These are phyloP conservation scores for Bombyx huttoni DNA, from an alignment of 2,888 invertebrate species.

Conservation along the genomic window DNA sequence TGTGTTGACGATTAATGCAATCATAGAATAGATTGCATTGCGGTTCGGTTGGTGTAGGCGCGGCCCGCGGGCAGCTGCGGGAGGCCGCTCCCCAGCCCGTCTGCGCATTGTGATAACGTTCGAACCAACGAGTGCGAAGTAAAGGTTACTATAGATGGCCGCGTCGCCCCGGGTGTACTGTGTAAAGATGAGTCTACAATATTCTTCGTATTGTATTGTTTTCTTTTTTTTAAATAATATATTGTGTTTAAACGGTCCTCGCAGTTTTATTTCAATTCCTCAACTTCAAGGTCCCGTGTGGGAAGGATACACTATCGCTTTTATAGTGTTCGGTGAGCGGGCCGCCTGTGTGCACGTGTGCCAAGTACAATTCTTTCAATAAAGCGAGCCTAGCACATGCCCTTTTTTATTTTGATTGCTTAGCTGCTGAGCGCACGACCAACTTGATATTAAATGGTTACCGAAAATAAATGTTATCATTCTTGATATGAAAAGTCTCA, in stretches of 20 bases:
- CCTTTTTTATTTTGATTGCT: too few species aligned
- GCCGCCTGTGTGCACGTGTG: too few species aligned
- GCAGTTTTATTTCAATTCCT: constrained; percentile 11
- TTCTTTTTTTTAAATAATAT: constrained; percentile 65
- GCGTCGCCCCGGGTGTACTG: constrained; percentile 19
- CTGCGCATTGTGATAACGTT: neutral
- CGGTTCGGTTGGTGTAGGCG: too few species aligned
- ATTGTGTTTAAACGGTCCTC: constrained; percentile 62
- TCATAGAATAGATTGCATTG: neutral
- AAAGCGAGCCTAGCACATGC: too few species aligned
- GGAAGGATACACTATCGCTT: neutral
- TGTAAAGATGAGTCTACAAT: constrained; percentile 62
- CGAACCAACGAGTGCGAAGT: neutral
- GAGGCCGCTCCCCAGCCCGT: neutral
- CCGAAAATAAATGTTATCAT: too few species aligned
- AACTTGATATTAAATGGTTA: too few species aligned
- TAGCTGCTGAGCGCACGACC: too few species aligned
- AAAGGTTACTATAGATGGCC: neutral
- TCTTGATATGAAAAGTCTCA: too few species aligned
- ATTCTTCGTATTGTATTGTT: constrained; percentile 67
- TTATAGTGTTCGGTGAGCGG: neutral
- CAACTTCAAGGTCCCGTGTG: neutral
- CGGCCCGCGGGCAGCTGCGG: too few species aligned
- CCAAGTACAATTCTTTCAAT: too few species aligned
- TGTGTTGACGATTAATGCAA: neutral